Base-by-base conservation (phyloP, 2,113 vertebrate genomes). In the Dipodomys stephensi region DNA sequence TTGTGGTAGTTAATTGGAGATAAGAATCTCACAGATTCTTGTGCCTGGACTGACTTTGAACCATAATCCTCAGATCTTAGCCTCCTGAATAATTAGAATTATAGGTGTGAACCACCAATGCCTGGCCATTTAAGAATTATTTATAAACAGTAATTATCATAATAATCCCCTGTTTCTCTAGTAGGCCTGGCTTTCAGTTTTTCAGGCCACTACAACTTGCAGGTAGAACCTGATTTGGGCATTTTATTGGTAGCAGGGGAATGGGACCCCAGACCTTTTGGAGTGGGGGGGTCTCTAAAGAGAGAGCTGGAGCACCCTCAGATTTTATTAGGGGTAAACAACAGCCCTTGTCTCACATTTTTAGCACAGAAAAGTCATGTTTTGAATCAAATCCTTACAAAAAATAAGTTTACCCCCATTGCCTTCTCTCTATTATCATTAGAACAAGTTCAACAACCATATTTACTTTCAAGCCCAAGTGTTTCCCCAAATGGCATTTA, bases 401-500 rank as follows among this genome's bases (percentile, higher is more conserved):
- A 87, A 83, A 68, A 27, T 8, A 83, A 49, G 23, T 80, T 85
- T 46, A 67, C 82, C 49, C 44, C 67, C 91, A 68, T 69, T 46
- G 22, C 18, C 32, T 85, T 65, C 64, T 35, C 8, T 84, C 30
- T 16, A 53, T 64, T 73, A 57, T 35, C 46, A 5, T 73, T 73
- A 57, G 4, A 65, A 13, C 64, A 74, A 81, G 46, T 90, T 90
- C 22, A 68, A 78, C 32, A 9, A 28, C 39, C 1, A 0, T 39
- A 13, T 90, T 87, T 53, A 46, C 79, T 74, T 65, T 82, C 72
- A 81, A 87, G 46, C 9, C 18, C 35, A 6, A 19, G 23, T 18
- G 92, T 95, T 91, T 30, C 71, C 81, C 57, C 80, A 73, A 28
- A 35, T 79, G 78, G 44, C 25, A 80, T 88, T 90, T 80, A n/a